Conservation (phyloP, 2,797 vertebrate genomes). For the Craterocephalus amniculus region DNA sequence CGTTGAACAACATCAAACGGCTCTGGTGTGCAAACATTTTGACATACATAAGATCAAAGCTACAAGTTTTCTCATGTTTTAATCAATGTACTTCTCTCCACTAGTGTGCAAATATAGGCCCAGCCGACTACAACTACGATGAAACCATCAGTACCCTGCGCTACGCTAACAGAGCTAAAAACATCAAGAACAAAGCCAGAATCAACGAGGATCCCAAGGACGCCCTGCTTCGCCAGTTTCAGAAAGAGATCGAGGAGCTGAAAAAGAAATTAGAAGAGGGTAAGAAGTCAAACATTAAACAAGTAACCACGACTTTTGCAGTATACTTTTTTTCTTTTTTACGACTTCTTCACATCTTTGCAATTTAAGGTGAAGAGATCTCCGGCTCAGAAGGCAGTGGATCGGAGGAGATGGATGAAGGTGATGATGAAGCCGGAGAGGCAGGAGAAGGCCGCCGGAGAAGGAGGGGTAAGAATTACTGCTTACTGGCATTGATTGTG, state of each 20-base stretch:
- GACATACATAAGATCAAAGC: background rate
- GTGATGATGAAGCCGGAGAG: constrained; percentile 87
- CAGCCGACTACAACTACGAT: constrained; percentile 98
- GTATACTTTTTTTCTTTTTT: background rate
- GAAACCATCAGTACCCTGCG: constrained; percentile 98
- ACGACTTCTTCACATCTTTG: constrained; percentile 7
- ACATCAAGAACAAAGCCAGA: constrained; percentile 99
- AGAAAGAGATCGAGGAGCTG: constrained; percentile 98
- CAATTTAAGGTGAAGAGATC: constrained; percentile 91
- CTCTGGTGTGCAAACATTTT: background rate
- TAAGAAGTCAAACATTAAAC: constrained; percentile 18
- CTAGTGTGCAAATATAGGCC: constrained; percentile 98
- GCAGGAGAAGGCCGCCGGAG: constrained; percentile 91
- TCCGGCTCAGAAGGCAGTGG: constrained; percentile 95
- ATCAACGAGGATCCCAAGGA: constrained; percentile 99
- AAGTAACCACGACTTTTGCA: background rate
- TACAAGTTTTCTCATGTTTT: constrained; percentile 7
- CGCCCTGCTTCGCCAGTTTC: constrained; percentile 94
- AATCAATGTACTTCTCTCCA: constrained; percentile 15
- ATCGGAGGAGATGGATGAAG: constrained; percentile 94
- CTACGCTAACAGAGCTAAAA: constrained; percentile 98
- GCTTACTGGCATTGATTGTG: background rate
- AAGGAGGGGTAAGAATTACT: constrained; percentile 83
- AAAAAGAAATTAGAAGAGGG: constrained; percentile 98
- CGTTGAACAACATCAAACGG: background rate